Evolutionary conservation across 2,113 vertebrate species (phyloP), one percentile per base, ranked within the genome.

Genomic region (Plotosus lineatus): DNA sequence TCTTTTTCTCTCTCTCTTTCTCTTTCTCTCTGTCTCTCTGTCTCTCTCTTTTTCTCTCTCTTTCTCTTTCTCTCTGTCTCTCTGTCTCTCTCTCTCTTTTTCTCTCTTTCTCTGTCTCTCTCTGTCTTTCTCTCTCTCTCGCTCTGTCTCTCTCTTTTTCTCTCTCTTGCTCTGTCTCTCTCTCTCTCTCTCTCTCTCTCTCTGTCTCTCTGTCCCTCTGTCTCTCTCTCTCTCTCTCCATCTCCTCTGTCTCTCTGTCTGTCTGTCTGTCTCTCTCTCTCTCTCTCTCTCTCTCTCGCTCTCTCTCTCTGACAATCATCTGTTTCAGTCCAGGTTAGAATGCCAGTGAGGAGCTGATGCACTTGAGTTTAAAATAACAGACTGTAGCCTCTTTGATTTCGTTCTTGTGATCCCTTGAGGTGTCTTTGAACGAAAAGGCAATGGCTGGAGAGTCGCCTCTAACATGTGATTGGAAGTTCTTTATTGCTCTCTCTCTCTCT

Each of bases 361-460:
- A 75, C 66, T 83, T 40, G 75, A 63, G 55, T 82, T 68, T 36
- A 66, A 80, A 85, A 80, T 77, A 80, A 85, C 75, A 78, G 72
- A 61, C 46, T 19, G 50, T 44, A 81, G 72, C 72, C 53, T 50
- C 60, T 68, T 81, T 66, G 72, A 66, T 46, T 81, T 72, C 65
- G 75, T 75, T 44, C 48, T 44, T 75, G n/a, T 66, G 60, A 75
- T 75, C 60, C 38, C 48, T 56, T 10, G 51, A 68, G 60, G 36
- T 56, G 36, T 36, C 48, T 68, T 81, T 66, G 44, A 81, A 72
- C 14, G 9, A 46, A 60, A 46, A 80, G 58, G 68, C 28, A 72
- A 23, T 60, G 42, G 40, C 6, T 58, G 23, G 36, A 48, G 42
- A 73, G 53, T 73, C 42, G 61, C 38, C 46, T 33, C 31, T 33